Conservation (phyloP, 2,888 invertebrate genomes). For the Ctenicera cuprea region DNA sequence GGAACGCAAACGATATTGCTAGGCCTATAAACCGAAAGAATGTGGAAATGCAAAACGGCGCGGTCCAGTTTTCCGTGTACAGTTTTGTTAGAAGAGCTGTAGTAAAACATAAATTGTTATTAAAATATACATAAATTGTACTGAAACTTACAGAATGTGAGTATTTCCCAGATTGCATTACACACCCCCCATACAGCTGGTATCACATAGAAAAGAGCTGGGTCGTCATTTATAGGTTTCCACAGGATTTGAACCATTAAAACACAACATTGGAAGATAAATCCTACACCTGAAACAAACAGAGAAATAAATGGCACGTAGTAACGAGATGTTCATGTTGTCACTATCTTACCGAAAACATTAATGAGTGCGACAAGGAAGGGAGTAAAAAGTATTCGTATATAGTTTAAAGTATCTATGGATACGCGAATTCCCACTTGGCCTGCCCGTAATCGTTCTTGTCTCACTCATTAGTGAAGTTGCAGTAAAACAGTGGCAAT, state of each 20-base stretch:
- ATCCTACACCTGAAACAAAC: constrained; percentile 80
- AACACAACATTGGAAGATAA: constrained; percentile 87
- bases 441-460: too few relatives aligned
- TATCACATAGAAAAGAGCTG: constrained; percentile 88
- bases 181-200: constrained; percentile 92
- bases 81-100: constrained; percentile 71
- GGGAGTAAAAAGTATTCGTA: too few relatives aligned
- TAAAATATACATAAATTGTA: neutral
- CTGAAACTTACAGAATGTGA: constrained; percentile 73
- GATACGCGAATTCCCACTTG: too few relatives aligned
- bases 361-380: too few relatives aligned
- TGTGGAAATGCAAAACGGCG: constrained; percentile 74
- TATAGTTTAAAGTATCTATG: too few relatives aligned
- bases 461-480: too few relatives aligned
- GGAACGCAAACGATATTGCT: constrained; percentile 79
- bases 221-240: constrained; percentile 88
- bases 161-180: constrained; percentile 89
- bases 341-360: too few relatives aligned
- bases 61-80: constrained; percentile 72
- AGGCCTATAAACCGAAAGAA: constrained; percentile 78
- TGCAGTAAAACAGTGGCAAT: too few relatives aligned
- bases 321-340: too few relatives aligned
- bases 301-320: too few relatives aligned
- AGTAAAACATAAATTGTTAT: constrained; percentile 47
- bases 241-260: constrained; percentile 85